Evolutionary conservation across 1,140 invertebrate genomes (phyloP), one percentile per base, ranked within the genome.

Genomic region (Zaprionus tsacasi): DNA sequence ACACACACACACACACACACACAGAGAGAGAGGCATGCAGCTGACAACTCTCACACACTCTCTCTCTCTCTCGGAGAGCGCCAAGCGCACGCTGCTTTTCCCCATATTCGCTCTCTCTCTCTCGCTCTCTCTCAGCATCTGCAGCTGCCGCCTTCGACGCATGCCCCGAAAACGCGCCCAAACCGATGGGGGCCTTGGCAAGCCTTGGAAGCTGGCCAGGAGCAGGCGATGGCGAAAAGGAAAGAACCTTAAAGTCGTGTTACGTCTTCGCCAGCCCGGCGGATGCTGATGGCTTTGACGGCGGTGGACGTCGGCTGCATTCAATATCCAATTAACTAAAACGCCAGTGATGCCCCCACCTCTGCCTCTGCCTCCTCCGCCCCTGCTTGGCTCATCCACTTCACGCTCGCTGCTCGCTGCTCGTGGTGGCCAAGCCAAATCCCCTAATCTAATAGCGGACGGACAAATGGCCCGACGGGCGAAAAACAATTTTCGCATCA

Each of bases 401-500:
- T 27, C 25, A 21, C 36, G n/a, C 17, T 45, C 17, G 12, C 40
- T 30, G 58, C 58, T n/a, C n/a, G n/a, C n/a, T n/a, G n/a, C n/a
- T n/a, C n/a, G 33, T 40, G 56, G 8, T 21, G 21, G 25, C 36
- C 60, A 21, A 56, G 40, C 48, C 67, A 70, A 75, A 75, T 64
- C 67, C 54, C 68, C 67, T 75, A 75, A 75, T 75, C 72, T 75
- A 75, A 75, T 75, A 69, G 63, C 64, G 67, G 72, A 70, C 67
- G 59, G 68, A 75, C 68, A 75, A 75, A 75, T 75, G 72, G 59
- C 72, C 72, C 72, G 72, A 75, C 68, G 72, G 72, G 67, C 59
- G 60, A 75, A 57, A 70, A 75, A 75, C 72, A 80, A 81, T 83
- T 83, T 83, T 72, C 83, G 82, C 81, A 81, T 81, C 82, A 70